Conservation (phyloP, 1,140 invertebrate genomes). For the Drosophila azteca region DNA sequence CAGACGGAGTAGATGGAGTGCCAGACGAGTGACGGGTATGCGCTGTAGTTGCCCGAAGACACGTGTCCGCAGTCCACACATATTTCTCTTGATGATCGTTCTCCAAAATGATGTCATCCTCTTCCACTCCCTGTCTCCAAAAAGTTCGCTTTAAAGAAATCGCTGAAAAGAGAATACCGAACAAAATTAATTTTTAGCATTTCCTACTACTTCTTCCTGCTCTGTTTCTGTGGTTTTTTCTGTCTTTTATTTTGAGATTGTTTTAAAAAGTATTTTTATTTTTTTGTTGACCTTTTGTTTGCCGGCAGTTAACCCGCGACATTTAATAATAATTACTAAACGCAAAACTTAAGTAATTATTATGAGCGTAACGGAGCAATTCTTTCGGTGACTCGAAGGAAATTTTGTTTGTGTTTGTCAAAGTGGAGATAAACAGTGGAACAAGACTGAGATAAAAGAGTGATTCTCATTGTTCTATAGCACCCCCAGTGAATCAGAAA, state of each 20-base stretch:
- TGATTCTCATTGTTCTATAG: neutral
- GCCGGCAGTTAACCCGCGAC: constrained; percentile 41
- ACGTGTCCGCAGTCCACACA: constrained; percentile 20
- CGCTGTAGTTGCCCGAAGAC: constrained; percentile 8
- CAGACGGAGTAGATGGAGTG: neutral
- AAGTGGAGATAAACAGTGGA: constrained; percentile 25
- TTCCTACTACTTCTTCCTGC: constrained; percentile 15
- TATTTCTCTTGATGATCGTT: constrained; percentile 17
- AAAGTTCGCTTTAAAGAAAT: constrained; percentile 21
- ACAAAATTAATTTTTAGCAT: constrained; percentile 32
- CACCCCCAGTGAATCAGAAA: neutral
- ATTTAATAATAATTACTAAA: constrained; percentile 40
- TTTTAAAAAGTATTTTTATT: constrained; percentile 24
- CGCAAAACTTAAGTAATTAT: constrained; percentile 40
- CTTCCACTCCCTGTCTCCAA: constrained; percentile 5
- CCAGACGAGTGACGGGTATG: too few relatives aligned
- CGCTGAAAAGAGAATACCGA: constrained; percentile 9
- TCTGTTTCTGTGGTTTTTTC: constrained; percentile 4
- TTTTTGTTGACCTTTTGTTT: constrained; percentile 19
- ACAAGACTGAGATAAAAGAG: constrained; percentile 20
- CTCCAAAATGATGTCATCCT: constrained; percentile 31
- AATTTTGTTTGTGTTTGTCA: constrained; percentile 42
- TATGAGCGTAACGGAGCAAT: neutral
- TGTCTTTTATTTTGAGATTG: constrained; percentile 19
- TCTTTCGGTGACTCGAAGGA: constrained; percentile 4